Evolutionary conservation across 1,140 invertebrate species (phyloP).

Genomic region (Mylabris phalerata): DNA sequence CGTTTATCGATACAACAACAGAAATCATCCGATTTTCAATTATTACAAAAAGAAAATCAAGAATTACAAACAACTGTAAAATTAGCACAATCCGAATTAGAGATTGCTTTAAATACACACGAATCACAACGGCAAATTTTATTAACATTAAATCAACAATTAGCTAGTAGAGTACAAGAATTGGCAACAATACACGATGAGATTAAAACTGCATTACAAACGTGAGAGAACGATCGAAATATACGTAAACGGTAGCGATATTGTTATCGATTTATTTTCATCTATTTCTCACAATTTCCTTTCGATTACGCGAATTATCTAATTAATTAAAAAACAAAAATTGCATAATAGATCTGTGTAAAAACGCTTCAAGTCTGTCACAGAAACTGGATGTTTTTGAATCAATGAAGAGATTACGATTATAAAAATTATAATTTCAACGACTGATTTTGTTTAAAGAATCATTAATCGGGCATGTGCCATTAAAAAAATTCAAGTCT

Average conservation of each 20-base stretch:
- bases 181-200: conserved; percentile 77
- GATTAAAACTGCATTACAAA: conserved; percentile 69
- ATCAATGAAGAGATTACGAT: too few species aligned
- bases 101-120: conserved; percentile 71
- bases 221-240: conserved; percentile 50
- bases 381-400: not conserved
- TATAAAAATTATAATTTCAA: too few species aligned
- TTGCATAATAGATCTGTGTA: conserved; percentile 21
- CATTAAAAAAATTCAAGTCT: too few species aligned
- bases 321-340: not conserved
- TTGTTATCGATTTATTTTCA: too few species aligned
- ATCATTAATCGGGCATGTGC: too few species aligned
- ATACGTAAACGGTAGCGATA: conserved; percentile 8
- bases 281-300: too few species aligned
- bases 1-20: conserved; percentile 35
- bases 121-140: conserved; percentile 79
- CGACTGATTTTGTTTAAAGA: too few species aligned
- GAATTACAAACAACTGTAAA: conserved; percentile 63
- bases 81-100: conserved; percentile 74
- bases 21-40: conserved; percentile 31
- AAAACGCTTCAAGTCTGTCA: conserved; percentile 11
- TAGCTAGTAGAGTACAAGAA: conserved; percentile 79
- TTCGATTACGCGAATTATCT: too few species aligned
- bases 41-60: conserved; percentile 65
- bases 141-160: conserved; percentile 74